phyloP scores from a whole-genome alignment of 2,113 vertebrate species.

The Nanger granti region DNA sequence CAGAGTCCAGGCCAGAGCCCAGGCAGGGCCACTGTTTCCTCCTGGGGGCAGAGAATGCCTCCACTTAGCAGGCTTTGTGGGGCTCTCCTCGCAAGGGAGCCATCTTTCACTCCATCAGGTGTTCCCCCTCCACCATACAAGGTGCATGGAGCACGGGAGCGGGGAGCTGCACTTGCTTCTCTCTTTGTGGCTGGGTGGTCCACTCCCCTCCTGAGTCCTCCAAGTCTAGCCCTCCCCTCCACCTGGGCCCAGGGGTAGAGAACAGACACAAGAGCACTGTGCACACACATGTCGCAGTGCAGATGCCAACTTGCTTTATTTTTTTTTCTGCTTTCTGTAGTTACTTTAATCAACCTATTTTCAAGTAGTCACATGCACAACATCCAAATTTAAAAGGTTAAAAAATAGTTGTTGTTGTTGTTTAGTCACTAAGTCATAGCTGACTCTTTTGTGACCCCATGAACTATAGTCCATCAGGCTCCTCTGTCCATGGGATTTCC shows the following conservation, averaged over 20 bases:
- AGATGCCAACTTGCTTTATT: background rate
- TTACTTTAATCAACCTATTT: background rate
- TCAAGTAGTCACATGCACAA: background rate
- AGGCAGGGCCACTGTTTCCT: slow-evolving; percentile 6
- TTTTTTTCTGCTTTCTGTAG: background rate
- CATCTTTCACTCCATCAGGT: background rate
- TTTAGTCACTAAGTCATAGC: background rate
- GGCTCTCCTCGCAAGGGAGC: background rate
- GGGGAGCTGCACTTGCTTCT: background rate
- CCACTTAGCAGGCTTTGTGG: background rate
- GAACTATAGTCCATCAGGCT: background rate
- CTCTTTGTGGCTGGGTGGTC: background rate
- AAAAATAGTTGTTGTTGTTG: background rate
- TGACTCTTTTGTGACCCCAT: background rate
- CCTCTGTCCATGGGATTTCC: background rate
- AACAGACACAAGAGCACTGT: background rate
- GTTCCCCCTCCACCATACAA: background rate
- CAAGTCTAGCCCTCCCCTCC: background rate
- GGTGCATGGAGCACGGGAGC: rapidly evolving
- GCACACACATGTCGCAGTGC: background rate
- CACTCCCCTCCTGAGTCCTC: background rate
- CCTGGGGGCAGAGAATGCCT: background rate
- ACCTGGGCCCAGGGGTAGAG: background rate
- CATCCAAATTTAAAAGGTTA: background rate
- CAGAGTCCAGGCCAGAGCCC: slow-evolving; percentile 46